A percentile compares a stretch with the other conserved stretches of the same genome.
Evolutionary conservation across 1,140 invertebrate species (phyloP).

Genomic region (Drosophila virilis): DNA sequence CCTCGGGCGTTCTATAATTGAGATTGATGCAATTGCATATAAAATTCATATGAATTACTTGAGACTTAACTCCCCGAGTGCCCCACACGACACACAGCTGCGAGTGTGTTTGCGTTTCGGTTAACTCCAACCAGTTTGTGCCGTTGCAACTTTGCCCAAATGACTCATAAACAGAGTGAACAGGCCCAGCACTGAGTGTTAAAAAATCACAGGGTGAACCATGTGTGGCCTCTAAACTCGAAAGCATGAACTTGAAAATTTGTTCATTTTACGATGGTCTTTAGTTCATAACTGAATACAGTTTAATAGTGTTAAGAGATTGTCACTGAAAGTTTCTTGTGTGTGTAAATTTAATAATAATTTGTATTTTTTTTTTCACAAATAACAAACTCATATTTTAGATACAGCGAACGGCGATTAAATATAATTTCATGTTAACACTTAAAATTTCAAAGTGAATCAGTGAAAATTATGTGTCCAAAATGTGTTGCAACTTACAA

Average conservation of each 20-base stretch:
- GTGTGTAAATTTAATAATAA: too few relatives aligned
- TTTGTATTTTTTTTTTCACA: too few relatives aligned
- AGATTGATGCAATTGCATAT: constrained; percentile 81
- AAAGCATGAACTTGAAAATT: constrained; percentile 42
- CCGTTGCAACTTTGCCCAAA: constrained; percentile 64
- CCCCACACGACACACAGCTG: constrained; percentile 19
- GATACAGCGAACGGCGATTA: too few relatives aligned
- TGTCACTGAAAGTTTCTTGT: too few relatives aligned
- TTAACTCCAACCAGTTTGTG: constrained; percentile 51
- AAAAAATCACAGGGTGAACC: constrained; percentile 61
- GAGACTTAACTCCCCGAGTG: constrained; percentile 49
- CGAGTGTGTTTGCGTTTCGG: constrained; percentile 36
- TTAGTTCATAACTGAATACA: too few relatives aligned
- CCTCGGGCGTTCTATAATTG: constrained; percentile 67
- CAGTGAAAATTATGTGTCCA: too few relatives aligned
- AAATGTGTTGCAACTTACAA: too few relatives aligned
- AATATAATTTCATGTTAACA: too few relatives aligned
- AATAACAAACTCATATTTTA: too few relatives aligned
- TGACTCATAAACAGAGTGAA: constrained; percentile 71
- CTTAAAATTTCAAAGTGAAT: too few relatives aligned
- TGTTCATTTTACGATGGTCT: too few relatives aligned
- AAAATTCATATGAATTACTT: constrained; percentile 79
- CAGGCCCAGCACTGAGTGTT: constrained; percentile 54
- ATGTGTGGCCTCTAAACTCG: constrained; percentile 9
- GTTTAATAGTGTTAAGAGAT: background rate